These are phyloP conservation scores for Betta splendens DNA, from an alignment of 2,797 vertebrate species.

Conservation along the genomic window DNA sequence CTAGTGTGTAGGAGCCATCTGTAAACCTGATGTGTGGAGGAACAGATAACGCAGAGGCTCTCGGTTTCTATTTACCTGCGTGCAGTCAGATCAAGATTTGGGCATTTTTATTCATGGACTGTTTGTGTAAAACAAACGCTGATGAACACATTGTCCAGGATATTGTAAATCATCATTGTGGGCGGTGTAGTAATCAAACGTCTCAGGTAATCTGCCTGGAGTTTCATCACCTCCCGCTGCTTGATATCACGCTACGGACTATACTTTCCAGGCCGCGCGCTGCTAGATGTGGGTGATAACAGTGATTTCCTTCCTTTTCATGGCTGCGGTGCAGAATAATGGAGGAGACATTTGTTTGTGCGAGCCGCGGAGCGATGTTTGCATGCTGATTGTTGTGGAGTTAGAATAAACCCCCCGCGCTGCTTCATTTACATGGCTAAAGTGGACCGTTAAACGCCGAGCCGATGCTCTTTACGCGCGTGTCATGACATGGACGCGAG, in stretches of 20 bases:
- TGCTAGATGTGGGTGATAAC: slow-evolving; percentile 6
- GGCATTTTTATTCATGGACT: neutral
- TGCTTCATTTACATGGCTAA: neutral
- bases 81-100: neutral
- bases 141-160: slow-evolving; percentile 15
- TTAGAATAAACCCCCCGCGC: neutral
- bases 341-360: neutral
- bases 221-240: slow-evolving; percentile 22
- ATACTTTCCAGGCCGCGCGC: neutral
- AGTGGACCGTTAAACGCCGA: slow-evolving; percentile 1
- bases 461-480: too few relatives aligned
- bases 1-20: neutral
- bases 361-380: neutral
- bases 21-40: neutral
- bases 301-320: neutral
- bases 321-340: neutral
- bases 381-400: neutral
- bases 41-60: slow-evolving; percentile 2
- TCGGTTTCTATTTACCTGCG: slow-evolving; percentile 1
- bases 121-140: slow-evolving; percentile 32
- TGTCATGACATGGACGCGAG: neutral
- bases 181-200: slow-evolving; percentile 39
- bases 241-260: slow-evolving; percentile 4
- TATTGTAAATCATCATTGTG: slow-evolving; percentile 25
- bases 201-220: slow-evolving; percentile 28